Evolutionary conservation across 2,797 vertebrate species (phyloP).

Genomic region (Acanthopagrus latus): DNA sequence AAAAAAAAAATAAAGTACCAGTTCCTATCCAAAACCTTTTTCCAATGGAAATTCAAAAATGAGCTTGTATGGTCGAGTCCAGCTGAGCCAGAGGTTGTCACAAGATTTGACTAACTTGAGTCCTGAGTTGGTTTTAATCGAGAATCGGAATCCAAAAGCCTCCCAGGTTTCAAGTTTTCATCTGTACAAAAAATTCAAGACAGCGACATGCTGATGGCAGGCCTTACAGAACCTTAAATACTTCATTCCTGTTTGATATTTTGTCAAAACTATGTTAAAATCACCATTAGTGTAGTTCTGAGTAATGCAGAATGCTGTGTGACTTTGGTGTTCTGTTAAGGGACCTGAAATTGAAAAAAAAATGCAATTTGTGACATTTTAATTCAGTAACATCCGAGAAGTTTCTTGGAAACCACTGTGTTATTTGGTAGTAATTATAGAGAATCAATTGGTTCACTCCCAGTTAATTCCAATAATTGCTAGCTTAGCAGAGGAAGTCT

Average conservation of each 20-base stretch:
- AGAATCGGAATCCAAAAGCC: background rate
- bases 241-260: background rate
- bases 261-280: background rate
- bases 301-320: background rate
- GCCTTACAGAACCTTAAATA: background rate
- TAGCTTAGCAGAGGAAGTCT: background rate
- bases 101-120: background rate
- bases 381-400: background rate
- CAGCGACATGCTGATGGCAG: too few species aligned
- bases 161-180: background rate
- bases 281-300: background rate
- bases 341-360: background rate
- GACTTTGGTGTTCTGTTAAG: background rate
- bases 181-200: background rate
- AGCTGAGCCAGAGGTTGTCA: too few species aligned
- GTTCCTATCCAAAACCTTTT: too few species aligned
- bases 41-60: too few species aligned
- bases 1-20: too few species aligned
- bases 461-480: background rate
- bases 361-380: background rate
- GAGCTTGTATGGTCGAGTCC: too few species aligned
- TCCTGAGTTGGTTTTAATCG: background rate
- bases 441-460: background rate
- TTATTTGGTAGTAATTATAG: background rate
- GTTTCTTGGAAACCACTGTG: background rate